Evolutionary conservation across 2,797 vertebrate species (phyloP).

Genomic region (Leuciscus waleckii): DNA sequence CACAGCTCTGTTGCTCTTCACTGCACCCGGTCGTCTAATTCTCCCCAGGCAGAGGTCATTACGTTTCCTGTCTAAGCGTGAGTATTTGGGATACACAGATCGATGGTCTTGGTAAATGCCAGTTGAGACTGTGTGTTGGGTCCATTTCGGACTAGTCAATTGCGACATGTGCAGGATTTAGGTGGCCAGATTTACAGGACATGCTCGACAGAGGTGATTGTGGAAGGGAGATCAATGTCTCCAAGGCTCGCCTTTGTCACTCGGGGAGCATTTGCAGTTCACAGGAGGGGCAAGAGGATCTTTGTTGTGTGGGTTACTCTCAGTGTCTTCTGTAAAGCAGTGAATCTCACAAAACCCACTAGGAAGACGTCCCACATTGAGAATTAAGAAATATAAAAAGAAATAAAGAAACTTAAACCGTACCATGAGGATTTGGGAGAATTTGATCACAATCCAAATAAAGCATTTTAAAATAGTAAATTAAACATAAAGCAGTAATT

Average conservation of each 20-base stretch:
- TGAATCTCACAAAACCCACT: background rate
- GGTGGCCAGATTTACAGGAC: conserved; percentile 49
- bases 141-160: conserved; percentile 56
- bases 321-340: background rate
- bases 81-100: conserved; percentile 42
- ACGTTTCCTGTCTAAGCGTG: conserved; percentile 40
- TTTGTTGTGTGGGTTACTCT: conserved; percentile 23
- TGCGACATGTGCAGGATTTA: conserved; percentile 47
- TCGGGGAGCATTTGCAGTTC: conserved; percentile 34
- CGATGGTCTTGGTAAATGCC: conserved; percentile 58
- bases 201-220: conserved; percentile 39
- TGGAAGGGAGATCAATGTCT: conserved; percentile 56
- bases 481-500: background rate
- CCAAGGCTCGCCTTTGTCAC: conserved; percentile 50
- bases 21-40: conserved; percentile 27
- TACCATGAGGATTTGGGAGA: background rate
- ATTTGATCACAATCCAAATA: background rate
- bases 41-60: conserved; percentile 49
- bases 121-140: conserved; percentile 39
- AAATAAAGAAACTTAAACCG: background rate
- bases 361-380: background rate
- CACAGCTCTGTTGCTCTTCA: conserved; percentile 31
- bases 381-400: background rate
- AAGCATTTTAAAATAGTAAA: background rate
- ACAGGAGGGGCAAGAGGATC: background rate